Percentiles rank a stretch among this genome's conserved stretches.
These are phyloP conservation scores for Netelia fuscicornis DNA, from an alignment of 2,888 invertebrate genomes.

Conservation along the genomic window DNA sequence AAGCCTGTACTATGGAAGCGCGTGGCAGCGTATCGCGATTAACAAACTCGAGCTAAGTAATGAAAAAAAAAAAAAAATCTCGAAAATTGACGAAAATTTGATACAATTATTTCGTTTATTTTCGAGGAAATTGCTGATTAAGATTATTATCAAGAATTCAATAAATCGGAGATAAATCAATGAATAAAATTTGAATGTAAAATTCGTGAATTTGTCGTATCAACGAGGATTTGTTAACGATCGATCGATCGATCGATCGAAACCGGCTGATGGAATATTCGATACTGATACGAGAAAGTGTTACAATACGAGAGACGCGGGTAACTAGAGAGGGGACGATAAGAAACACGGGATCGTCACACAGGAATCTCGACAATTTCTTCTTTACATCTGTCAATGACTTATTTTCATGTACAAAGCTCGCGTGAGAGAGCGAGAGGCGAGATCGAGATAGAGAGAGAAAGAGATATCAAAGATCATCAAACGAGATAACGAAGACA, in stretches of 20 bases:
- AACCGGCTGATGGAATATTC: too few species aligned
- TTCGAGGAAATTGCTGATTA: background rate
- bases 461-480: slow-evolving; percentile 35
- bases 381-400: slow-evolving; percentile 65
- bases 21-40: slow-evolving; percentile 12
- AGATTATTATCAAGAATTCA: too few species aligned
- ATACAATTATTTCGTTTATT: background rate
- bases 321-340: slow-evolving; percentile 16
- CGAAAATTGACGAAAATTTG: background rate
- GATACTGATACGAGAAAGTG: too few species aligned
- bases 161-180: too few species aligned
- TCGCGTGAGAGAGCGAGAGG: background rate
- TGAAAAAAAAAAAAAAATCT: slow-evolving; percentile 7
- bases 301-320: background rate
- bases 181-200: too few species aligned
- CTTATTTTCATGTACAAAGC: slow-evolving; percentile 57
- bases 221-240: background rate
- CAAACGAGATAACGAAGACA: slow-evolving; percentile 55
- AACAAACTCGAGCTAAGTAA: background rate
- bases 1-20: background rate
- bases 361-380: slow-evolving; percentile 55
- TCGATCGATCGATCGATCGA: background rate
- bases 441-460: background rate
- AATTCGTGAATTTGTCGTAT: too few species aligned
- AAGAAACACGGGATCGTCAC: slow-evolving; percentile 17